Evolutionary conservation across 2,888 invertebrate genomes (phyloP).

Genomic region (Phrixothrix hirtus): DNA sequence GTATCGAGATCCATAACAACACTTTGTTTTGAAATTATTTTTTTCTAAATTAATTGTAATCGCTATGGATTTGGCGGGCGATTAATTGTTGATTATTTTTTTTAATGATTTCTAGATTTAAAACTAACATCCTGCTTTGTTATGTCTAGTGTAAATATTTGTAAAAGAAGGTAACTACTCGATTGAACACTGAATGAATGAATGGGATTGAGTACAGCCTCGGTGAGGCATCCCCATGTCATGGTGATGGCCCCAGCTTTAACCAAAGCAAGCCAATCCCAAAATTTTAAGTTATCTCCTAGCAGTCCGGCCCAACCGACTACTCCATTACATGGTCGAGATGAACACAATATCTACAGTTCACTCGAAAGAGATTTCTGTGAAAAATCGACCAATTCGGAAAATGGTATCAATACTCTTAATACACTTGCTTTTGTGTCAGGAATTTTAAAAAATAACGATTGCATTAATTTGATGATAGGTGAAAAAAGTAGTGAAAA

Average conservation of each 20-base stretch:
- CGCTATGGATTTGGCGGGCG: slow-evolving; percentile 51
- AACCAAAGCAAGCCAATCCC: slow-evolving; percentile 69
- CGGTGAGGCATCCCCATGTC: slow-evolving; percentile 64
- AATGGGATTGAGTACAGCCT: slow-evolving; percentile 60
- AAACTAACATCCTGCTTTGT: slow-evolving; percentile 6
- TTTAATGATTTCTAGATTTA: neutral
- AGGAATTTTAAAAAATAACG: slow-evolving; percentile 42
- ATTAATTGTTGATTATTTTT: slow-evolving; percentile 36
- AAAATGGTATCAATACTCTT: slow-evolving; percentile 42
- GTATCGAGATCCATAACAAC: slow-evolving; percentile 21
- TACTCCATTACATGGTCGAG: slow-evolving; percentile 39
- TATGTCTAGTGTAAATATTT: slow-evolving; percentile 19
- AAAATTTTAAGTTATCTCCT: slow-evolving; percentile 55
- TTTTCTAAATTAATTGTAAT: slow-evolving; percentile 40
- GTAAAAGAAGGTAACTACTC: slow-evolving; percentile 35
- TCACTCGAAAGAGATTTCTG: slow-evolving; percentile 23
- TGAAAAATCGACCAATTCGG: slow-evolving; percentile 23
- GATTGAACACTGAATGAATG: slow-evolving; percentile 57
- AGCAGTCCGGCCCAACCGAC: slow-evolving; percentile 46
- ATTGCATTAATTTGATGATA: slow-evolving; percentile 36
- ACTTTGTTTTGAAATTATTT: slow-evolving; percentile 27
- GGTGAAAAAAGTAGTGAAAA: slow-evolving; percentile 46
- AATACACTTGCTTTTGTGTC: slow-evolving; percentile 45
- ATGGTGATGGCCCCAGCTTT: slow-evolving; percentile 94
- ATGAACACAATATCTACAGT: slow-evolving; percentile 20